A percentile compares a stretch with the other conserved stretches of the same genome.
Conservation (phyloP, 2,797 vertebrate species). For the Alfaro cultratus region DNA sequence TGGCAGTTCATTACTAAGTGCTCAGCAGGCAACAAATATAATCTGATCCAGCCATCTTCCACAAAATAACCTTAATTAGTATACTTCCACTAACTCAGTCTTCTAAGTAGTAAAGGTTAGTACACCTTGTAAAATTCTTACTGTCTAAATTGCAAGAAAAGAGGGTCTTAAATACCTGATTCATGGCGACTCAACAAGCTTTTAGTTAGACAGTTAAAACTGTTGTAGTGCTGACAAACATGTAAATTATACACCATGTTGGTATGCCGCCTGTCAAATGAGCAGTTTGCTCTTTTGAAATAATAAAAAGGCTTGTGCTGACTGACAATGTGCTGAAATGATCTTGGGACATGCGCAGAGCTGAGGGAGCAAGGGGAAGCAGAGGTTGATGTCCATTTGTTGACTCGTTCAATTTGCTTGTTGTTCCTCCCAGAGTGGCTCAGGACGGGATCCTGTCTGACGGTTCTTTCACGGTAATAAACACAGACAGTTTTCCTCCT, state of each 20-base stretch:
- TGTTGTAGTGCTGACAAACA: background rate
- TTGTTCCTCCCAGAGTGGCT: slow-evolving; percentile 63
- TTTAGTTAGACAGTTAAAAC: background rate
- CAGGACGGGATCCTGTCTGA: slow-evolving; percentile 42
- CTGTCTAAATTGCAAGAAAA: background rate
- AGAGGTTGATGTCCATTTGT: slow-evolving; percentile 57
- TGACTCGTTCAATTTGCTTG: slow-evolving; percentile 67
- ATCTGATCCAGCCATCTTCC: background rate
- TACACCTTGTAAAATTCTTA: background rate
- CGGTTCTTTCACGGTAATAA: slow-evolving; percentile 50
- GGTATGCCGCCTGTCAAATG: background rate
- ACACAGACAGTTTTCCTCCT: slow-evolving; percentile 56
- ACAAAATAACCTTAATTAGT: background rate
- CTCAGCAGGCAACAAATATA: too few species aligned
- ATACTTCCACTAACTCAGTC: too few species aligned
- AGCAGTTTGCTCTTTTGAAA: slow-evolving; percentile 38
- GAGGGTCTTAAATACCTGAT: background rate
- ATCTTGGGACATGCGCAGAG: slow-evolving; percentile 8
- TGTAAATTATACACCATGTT: slow-evolving; percentile 4
- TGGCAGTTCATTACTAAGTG: background rate
- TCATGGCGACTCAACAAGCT: background rate
- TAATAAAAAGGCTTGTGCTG: slow-evolving; percentile 18
- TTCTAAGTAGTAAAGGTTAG: background rate
- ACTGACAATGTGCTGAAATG: slow-evolving; percentile 15
- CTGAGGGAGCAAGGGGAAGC: background rate